These are phyloP conservation scores for Anguilla marmorata DNA, from an alignment of 2,797 vertebrate genomes.

Conservation along the genomic window DNA sequence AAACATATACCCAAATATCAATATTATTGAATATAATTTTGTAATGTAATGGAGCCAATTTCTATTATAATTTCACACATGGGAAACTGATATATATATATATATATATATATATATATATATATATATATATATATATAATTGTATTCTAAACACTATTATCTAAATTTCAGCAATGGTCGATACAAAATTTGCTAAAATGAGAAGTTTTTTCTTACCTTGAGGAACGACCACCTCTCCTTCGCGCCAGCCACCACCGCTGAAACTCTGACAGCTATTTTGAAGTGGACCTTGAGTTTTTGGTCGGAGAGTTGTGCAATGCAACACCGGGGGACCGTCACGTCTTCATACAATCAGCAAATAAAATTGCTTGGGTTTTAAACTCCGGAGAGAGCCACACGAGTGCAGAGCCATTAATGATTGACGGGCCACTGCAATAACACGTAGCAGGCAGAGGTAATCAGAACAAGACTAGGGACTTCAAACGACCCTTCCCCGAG, in stretches of 20 bases:
- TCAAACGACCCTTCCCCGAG: background rate
- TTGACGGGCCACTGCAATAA: slow-evolving; percentile 55
- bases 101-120: too few relatives aligned
- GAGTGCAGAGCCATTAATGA: slow-evolving; percentile 58
- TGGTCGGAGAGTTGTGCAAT: slow-evolving; percentile 47
- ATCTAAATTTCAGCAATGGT: background rate
- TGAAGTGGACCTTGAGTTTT: slow-evolving; percentile 70
- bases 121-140: background rate
- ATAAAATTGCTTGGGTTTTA: slow-evolving; percentile 26
- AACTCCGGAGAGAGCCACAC: background rate
- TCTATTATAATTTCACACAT: background rate
- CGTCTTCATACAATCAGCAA: slow-evolving; percentile 51
- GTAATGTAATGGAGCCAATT: background rate
- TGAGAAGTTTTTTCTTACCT: slow-evolving; percentile 63
- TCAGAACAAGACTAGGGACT: slow-evolving; percentile 3
- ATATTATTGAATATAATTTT: background rate
- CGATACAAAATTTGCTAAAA: background rate
- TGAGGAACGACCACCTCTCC: slow-evolving; percentile 38
- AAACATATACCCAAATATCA: background rate
- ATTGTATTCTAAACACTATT: background rate
- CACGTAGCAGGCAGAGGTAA: background rate
- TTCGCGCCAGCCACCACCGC: slow-evolving; percentile 41
- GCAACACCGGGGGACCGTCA: slow-evolving; percentile 55
- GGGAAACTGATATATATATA: background rate
- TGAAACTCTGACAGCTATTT: slow-evolving; percentile 44